Evolutionary conservation across 2,113 vertebrate species (phyloP).

Genomic region (Ammodytes marinus): DNA sequence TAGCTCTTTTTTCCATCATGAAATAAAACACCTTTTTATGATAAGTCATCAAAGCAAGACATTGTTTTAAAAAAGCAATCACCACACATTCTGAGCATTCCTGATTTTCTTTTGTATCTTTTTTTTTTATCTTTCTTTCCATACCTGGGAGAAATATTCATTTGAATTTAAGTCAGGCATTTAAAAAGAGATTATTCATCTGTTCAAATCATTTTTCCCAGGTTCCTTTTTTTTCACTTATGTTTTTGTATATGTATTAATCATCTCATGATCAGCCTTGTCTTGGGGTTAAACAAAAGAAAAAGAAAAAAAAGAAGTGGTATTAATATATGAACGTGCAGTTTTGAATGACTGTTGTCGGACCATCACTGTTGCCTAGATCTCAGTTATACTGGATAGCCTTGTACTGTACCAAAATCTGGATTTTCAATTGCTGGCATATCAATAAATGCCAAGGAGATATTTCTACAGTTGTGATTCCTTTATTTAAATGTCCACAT

Average conservation of each 20-base stretch:
- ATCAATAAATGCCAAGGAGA: constrained; percentile 94
- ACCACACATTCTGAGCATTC: constrained; percentile 16
- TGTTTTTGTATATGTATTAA: constrained; percentile 41
- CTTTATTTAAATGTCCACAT: background rate
- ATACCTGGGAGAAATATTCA: constrained; percentile 6
- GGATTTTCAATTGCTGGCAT: constrained; percentile 89
- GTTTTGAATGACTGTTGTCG: constrained; percentile 72
- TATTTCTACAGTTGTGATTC: constrained; percentile 87
- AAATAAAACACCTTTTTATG: constrained; percentile 15
- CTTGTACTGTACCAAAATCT: constrained; percentile 84
- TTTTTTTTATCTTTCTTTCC: background rate
- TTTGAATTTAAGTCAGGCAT: constrained; percentile 18
- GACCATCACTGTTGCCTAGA: constrained; percentile 73
- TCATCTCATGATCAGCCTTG: constrained; percentile 31
- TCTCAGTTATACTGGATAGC: constrained; percentile 88
- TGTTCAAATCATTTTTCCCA: constrained; percentile 23
- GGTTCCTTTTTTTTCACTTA: constrained; percentile 9
- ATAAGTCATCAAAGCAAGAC: constrained; percentile 26
- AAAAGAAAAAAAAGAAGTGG: background rate
- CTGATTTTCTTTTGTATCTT: constrained; percentile 9
- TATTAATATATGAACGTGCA: constrained; percentile 66
- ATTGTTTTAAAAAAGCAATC: background rate
- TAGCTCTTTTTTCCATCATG: background rate
- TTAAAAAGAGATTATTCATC: background rate
- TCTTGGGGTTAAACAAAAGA: background rate